Evolutionary conservation across 2,888 invertebrate species (phyloP).

Genomic region (Catocala sponsa): DNA sequence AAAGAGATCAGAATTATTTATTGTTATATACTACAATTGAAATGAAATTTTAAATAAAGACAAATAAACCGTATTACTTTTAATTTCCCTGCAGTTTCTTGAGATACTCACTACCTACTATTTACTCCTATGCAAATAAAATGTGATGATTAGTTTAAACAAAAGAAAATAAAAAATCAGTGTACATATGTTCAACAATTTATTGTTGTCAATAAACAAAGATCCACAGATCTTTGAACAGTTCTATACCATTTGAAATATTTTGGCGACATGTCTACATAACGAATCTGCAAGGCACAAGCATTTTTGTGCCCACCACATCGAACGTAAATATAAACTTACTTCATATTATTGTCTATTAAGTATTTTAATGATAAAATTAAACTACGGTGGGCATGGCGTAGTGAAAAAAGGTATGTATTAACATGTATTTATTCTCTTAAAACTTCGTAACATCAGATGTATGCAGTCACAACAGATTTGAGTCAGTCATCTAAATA

Average conservation of each 20-base stretch:
- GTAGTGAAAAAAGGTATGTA: not conserved
- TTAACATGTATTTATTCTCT: too few relatives aligned
- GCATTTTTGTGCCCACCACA: not conserved
- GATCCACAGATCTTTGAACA: conserved; percentile 81
- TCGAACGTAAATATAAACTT: not conserved
- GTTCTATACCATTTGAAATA: conserved; percentile 69
- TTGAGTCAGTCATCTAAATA: too few relatives aligned
- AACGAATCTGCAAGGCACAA: conserved; percentile 2
- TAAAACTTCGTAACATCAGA: too few relatives aligned
- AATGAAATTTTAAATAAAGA: conserved; percentile 86
- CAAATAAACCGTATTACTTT: conserved; percentile 59
- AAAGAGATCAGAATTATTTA: conserved; percentile 84
- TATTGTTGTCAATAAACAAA: conserved; percentile 81
- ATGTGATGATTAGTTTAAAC: too few relatives aligned
- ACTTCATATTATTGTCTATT: not conserved
- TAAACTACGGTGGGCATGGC: not conserved
- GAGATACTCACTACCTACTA: too few relatives aligned
- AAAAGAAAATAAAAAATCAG: conserved; percentile 29
- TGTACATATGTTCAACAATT: conserved; percentile 78
- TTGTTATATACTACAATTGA: conserved; percentile 84
- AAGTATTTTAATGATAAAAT: not conserved
- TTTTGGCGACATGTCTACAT: conserved; percentile 51
- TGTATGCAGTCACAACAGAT: too few relatives aligned
- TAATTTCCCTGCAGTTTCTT: conserved; percentile 27
- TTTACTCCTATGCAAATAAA: too few relatives aligned